Conservation (phyloP, 2,113 vertebrate species). For the Phoenicopterus ruber region DNA sequence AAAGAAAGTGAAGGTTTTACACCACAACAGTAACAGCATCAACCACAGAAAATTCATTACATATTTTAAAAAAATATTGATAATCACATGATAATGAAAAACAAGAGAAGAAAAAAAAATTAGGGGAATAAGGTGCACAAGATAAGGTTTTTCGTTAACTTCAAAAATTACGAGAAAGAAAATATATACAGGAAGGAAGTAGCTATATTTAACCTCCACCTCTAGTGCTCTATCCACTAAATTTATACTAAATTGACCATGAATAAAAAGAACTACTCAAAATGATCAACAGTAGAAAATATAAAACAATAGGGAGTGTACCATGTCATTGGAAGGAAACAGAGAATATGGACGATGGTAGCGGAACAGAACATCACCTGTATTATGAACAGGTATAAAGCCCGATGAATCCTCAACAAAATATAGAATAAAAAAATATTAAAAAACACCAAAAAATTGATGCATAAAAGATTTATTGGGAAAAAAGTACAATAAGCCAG, state of each 20-base stretch:
- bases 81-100: background rate
- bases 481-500: background rate
- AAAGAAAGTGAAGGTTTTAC: background rate
- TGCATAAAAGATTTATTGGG: background rate
- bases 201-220: too few relatives aligned
- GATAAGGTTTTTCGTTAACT: background rate
- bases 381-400: accelerated
- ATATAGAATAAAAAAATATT: accelerated
- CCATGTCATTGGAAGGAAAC: accelerated
- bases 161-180: background rate
- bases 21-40: accelerated
- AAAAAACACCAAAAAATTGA: accelerated
- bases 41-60: background rate
- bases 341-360: too few relatives aligned
- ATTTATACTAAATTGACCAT: too few relatives aligned
- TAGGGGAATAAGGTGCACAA: background rate
- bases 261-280: background rate
- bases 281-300: background rate
- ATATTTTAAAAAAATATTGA: background rate
- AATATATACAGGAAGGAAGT: accelerated
- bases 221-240: too few relatives aligned
- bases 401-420: accelerated
- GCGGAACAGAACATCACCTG: accelerated
- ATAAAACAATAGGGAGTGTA: accelerated
- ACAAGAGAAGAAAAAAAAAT: background rate